Evolutionary conservation across 1,140 invertebrate genomes (phyloP).

Genomic region (Reticulitermes speratus): DNA sequence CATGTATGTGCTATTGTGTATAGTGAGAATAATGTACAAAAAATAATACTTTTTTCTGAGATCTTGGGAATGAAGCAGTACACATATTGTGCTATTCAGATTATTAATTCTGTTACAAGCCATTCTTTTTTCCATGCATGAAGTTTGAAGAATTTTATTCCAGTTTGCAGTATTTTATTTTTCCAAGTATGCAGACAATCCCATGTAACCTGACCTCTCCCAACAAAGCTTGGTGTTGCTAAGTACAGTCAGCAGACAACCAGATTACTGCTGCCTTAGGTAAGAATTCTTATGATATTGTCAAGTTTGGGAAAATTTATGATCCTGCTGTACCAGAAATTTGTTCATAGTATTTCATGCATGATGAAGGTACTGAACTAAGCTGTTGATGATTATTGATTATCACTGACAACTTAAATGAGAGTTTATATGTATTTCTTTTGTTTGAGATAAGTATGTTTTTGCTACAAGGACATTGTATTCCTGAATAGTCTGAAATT

Average conservation of each 20-base stretch:
- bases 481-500: background rate
- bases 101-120: constrained; percentile 17
- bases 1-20: too few species aligned
- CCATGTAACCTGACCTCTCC: constrained; percentile 13
- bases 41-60: too few species aligned
- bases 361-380: background rate
- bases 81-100: background rate
- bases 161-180: constrained; percentile 14
- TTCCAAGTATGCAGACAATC: background rate
- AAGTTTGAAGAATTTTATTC: constrained; percentile 7
- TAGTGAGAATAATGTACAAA: too few species aligned
- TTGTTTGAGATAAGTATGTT: background rate
- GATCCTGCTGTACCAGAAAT: background rate
- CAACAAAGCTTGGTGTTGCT: background rate
- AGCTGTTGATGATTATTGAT: too few species aligned
- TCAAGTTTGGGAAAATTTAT: background rate
- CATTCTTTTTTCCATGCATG: background rate
- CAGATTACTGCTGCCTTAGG: background rate
- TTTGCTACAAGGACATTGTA: background rate
- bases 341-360: background rate
- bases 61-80: background rate
- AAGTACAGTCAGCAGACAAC: constrained; percentile 5
- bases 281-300: constrained; percentile 5
- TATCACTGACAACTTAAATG: too few species aligned
- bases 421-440: too few species aligned